Evolutionary conservation across 2,113 vertebrate species (phyloP).

Genomic region (human (Homo sapiens)): DNA sequence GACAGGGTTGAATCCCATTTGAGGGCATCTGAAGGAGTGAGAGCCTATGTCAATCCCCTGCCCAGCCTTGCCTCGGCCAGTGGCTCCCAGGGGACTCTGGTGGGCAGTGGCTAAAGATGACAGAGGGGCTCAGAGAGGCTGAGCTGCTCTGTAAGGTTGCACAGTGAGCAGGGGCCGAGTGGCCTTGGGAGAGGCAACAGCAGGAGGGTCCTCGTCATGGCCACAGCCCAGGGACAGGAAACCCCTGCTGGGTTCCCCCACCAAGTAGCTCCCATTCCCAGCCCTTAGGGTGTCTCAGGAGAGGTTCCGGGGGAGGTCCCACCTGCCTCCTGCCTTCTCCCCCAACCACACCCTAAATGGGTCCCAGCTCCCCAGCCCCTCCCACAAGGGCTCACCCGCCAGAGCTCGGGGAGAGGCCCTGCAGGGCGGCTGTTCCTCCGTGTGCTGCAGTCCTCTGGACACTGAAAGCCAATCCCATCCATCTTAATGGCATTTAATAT

Average conservation of each 20-base stretch:
- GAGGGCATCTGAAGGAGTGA: background rate
- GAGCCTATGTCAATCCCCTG: background rate
- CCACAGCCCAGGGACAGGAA: background rate
- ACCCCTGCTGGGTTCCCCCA: accelerated
- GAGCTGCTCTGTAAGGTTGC: background rate
- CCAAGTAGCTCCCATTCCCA: background rate
- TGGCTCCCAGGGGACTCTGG: background rate
- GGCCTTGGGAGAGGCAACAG: background rate
- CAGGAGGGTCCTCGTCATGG: background rate
- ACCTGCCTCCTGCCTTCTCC: background rate
- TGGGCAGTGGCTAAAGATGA: background rate
- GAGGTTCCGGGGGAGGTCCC: background rate
- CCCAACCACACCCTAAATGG: background rate
- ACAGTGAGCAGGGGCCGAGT: background rate
- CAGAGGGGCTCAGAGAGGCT: background rate
- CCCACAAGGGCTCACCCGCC: too few relatives aligned
- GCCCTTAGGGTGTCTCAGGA: background rate
- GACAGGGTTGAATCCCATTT: background rate
- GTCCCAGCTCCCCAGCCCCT: background rate
- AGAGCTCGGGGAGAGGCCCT: background rate
- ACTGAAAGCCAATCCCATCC: background rate
- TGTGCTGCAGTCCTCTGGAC: background rate
- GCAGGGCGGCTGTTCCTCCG: background rate
- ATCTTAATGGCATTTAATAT: background rate
- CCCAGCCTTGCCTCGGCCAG: background rate